A percentile compares a stretch with the other conserved stretches of the same genome.
These are phyloP conservation scores for Cantharis nigra DNA, from an alignment of 2,888 invertebrate species.

Conservation along the genomic window DNA sequence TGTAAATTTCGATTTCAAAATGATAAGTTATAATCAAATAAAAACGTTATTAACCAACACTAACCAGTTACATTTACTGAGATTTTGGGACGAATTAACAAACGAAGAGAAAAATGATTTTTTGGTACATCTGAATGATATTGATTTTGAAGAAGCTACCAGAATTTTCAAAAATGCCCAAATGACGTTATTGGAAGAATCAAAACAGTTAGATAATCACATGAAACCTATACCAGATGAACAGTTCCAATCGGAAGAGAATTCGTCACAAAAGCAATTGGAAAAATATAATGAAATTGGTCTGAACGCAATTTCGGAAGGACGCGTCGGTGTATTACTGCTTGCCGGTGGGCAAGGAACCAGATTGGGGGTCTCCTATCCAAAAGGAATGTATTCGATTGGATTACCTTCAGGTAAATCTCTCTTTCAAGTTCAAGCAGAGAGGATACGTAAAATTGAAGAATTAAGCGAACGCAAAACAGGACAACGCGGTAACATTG, in stretches of 20 bases:
- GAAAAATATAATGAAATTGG: slow-evolving; percentile 73
- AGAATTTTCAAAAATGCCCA: slow-evolving; percentile 43
- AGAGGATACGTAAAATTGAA: slow-evolving; percentile 80
- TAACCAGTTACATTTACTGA: slow-evolving; percentile 36
- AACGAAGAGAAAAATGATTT: slow-evolving; percentile 26
- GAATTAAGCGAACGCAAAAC: slow-evolving; percentile 72
- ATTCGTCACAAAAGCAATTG: slow-evolving; percentile 65
- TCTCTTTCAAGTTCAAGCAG: slow-evolving; percentile 93
- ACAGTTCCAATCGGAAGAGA: slow-evolving; percentile 76
- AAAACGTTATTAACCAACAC: neutral
- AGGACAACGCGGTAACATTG: slow-evolving; percentile 65
- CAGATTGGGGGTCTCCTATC: slow-evolving; percentile 88
- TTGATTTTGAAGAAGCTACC: slow-evolving; percentile 44
- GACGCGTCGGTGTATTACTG: slow-evolving; percentile 83
- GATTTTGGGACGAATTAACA: slow-evolving; percentile 33
- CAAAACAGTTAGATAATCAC: slow-evolving; percentile 76
- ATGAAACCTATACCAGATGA: slow-evolving; percentile 82
- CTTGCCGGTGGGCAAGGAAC: slow-evolving; percentile 99
- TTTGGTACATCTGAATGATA: slow-evolving; percentile 27
- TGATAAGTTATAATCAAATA: neutral
- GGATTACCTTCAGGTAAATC: slow-evolving; percentile 88
- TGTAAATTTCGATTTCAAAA: neutral
- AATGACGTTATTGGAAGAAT: slow-evolving; percentile 59
- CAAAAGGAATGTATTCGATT: slow-evolving; percentile 97
- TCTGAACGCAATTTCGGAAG: slow-evolving; percentile 60